Evolutionary conservation across 2,888 invertebrate genomes (phyloP).

Genomic region (Stramonita haemastoma): DNA sequence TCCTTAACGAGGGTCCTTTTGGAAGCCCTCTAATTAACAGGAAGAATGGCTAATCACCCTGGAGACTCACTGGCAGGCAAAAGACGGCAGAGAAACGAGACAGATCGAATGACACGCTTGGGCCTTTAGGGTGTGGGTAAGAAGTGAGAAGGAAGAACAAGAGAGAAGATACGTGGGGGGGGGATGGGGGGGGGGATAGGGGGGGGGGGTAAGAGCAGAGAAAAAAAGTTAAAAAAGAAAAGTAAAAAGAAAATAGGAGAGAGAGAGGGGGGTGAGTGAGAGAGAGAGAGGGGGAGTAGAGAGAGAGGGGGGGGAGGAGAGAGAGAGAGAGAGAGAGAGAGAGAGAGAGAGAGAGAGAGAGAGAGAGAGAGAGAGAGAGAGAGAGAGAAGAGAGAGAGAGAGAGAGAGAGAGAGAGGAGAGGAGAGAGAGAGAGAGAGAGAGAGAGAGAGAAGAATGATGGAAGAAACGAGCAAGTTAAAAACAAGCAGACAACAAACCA

Average conservation of each 20-base stretch:
- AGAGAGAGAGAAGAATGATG: too few species aligned
- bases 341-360: too few species aligned
- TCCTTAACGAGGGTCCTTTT: slow-evolving; percentile 33
- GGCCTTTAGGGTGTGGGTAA: not conserved
- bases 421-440: too few species aligned
- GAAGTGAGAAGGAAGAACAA: not conserved
- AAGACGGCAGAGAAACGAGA: not conserved
- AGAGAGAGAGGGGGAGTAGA: too few species aligned
- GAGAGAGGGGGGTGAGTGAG: not conserved
- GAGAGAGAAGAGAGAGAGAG: too few species aligned
- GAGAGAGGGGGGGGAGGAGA: not conserved
- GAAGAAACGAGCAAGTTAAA: too few species aligned
- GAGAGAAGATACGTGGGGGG: not conserved
- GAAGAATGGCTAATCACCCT: slow-evolving; percentile 30
- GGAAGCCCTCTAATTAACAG: slow-evolving; percentile 31
- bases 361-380: too few species aligned
- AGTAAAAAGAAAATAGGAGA: too few species aligned
- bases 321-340: too few species aligned
- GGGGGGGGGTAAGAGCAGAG: not conserved
- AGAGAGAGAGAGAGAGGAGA: too few species aligned
- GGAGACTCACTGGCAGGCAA: not conserved
- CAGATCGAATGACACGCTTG: not conserved
- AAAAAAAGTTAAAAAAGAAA: not conserved
- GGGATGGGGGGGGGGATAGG: not conserved
- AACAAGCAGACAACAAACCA: too few species aligned